Base-by-base conservation (phyloP, 2,888 invertebrate species). In the Emmelina monodactyla region DNA sequence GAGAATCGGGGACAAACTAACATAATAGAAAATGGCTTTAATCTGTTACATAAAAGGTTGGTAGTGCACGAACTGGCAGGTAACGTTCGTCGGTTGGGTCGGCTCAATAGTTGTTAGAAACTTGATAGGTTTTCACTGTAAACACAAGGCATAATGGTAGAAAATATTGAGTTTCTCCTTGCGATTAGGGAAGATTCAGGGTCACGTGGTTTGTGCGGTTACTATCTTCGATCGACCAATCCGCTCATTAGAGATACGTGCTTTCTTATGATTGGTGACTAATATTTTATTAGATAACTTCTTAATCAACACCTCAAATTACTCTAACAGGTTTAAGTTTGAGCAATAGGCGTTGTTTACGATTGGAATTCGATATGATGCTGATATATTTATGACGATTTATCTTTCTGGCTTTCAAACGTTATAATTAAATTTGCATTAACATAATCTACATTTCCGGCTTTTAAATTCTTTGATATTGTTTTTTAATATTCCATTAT, bases 41-140 rank as follows among this genome's bases (percentile, higher is more conserved):
- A 70, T 71, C 71, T 58, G 50, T 46, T 47, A 46, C 46, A 49
- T 49, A 58, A 58, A 55, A 25, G 25, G 25, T 4, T 25, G n/a
- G n/a, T 10, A 25, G 25, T 25, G n/a, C 25, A 25, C 40, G 45
- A 39, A 33, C 45, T 33, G 52, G 51, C 55, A 62, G 60, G 61
- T 58, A 59, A 52, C 49, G 44, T 46, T 43, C 52, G 45, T 40
- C 39, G 39, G 48, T 49, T 49, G 55, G 56, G 49, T 50, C 48
- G 41, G 41, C 52, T 55, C 54, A 52, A 58, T 57, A 54, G 56
- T 53, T 62, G 69, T 61, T 66, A 60, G 75, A 69, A 76, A 76
- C 68, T 51, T 61, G 73, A 78, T 73, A 73, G 63, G 64, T 69
- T 64, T 62, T 59, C 58, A 63, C 61, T 60, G 58, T 66, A 69